A percentile compares a stretch with the other conserved stretches of the same genome.
Evolutionary conservation across 35 echinoderm and acorn worm species (phyloP).

Genomic region (Heliocidaris erythrogramma): DNA sequence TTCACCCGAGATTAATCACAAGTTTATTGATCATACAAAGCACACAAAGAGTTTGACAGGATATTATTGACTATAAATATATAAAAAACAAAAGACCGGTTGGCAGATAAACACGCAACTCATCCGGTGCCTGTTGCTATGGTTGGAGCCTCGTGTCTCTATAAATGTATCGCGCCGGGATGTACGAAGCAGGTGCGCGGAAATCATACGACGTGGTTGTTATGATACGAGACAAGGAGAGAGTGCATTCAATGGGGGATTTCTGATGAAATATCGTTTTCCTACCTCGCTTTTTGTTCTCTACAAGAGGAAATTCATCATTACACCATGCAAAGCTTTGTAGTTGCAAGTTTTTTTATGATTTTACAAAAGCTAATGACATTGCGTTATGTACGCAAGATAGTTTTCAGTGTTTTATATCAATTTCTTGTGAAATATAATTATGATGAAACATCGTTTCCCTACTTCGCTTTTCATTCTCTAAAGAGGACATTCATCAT

Average conservation of each 20-base stretch:
- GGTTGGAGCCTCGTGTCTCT: not conserved
- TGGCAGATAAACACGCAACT: not conserved
- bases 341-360: too few species aligned
- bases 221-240: not conserved
- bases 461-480: too few species aligned
- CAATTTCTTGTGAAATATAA: too few species aligned
- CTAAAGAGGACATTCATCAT: too few species aligned
- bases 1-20: not conserved
- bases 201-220: not conserved
- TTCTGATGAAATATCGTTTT: not conserved
- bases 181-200: not conserved
- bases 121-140: conserved; percentile 6
- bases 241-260: not conserved
- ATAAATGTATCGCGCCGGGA: not conserved
- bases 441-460: too few species aligned
- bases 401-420: too few species aligned
- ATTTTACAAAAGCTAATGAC: too few species aligned
- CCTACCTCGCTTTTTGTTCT: not conserved
- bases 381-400: too few species aligned
- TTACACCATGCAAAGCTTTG: too few species aligned
- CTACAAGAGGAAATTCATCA: too few species aligned
- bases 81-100: not conserved
- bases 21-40: not conserved
- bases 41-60: too few species aligned
- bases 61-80: not conserved